These are phyloP conservation scores for Pogonocichla stellata DNA, from an alignment of 2,113 vertebrate genomes.

Conservation along the genomic window DNA sequence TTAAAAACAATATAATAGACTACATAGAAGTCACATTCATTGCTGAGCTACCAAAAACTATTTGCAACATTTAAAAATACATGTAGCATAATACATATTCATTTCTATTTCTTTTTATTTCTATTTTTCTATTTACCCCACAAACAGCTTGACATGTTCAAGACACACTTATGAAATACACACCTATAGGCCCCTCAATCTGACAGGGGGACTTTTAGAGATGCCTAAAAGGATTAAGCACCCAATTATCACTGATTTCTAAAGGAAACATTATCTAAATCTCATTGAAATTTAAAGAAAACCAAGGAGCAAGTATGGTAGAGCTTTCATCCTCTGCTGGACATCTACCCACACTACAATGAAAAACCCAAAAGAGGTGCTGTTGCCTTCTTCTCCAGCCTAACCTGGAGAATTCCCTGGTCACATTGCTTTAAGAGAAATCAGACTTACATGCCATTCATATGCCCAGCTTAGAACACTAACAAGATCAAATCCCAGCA, in stretches of 20 bases:
- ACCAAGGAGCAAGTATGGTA: background rate
- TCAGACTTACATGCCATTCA: background rate
- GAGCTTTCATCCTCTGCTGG: background rate
- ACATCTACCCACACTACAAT: background rate
- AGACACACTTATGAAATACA: background rate
- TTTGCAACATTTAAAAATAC: background rate
- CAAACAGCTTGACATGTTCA: background rate
- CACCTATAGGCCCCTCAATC: background rate
- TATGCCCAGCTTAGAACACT: background rate
- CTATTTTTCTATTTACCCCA: background rate
- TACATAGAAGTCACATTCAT: background rate
- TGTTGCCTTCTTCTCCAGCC: background rate
- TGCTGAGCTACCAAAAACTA: background rate
- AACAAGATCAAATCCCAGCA: background rate
- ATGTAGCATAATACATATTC: background rate
- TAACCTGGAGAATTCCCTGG: background rate
- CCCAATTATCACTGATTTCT: background rate
- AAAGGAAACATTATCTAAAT: background rate
- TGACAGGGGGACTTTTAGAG: background rate
- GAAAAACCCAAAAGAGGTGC: background rate
- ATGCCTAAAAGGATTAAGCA: background rate
- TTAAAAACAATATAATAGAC: constrained; percentile 35
- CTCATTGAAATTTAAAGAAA: background rate
- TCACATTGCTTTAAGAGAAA: background rate
- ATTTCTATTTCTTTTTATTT: background rate